These are phyloP conservation scores for Charina bottae DNA, from an alignment of 2,113 vertebrate genomes.

Conservation along the genomic window DNA sequence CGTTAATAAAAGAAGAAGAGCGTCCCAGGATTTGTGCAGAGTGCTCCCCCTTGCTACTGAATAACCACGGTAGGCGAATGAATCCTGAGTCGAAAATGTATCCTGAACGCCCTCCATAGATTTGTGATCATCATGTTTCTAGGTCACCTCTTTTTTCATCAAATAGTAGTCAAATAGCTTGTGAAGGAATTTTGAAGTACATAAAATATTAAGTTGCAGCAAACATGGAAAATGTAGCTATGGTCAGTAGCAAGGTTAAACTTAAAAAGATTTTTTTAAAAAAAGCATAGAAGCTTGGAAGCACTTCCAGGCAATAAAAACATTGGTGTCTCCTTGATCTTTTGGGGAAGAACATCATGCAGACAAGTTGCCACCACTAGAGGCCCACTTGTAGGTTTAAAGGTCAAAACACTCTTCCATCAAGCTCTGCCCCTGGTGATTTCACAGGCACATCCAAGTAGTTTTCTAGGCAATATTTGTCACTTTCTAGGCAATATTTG, in stretches of 20 bases:
- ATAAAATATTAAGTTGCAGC: neutral
- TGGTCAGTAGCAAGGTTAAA: neutral
- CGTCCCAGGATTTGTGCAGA: neutral
- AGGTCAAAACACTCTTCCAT: neutral
- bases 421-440: neutral
- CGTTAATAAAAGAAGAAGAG: neutral
- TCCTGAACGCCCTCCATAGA: neutral
- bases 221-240: neutral
- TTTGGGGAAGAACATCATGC: neutral
- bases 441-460: neutral
- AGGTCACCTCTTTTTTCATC: neutral
- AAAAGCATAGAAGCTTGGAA: neutral
- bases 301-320: neutral
- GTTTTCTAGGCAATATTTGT: neutral
- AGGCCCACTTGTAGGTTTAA: neutral
- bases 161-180: neutral
- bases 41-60: neutral
- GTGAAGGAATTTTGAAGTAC: neutral
- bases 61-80: neutral
- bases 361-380: neutral
- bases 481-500: neutral
- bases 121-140: neutral
- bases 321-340: neutral
- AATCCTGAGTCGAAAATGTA: neutral
- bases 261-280: neutral